These are phyloP conservation scores for Mobula birostris DNA, from an alignment of 2,113 vertebrate species.

Conservation along the genomic window DNA sequence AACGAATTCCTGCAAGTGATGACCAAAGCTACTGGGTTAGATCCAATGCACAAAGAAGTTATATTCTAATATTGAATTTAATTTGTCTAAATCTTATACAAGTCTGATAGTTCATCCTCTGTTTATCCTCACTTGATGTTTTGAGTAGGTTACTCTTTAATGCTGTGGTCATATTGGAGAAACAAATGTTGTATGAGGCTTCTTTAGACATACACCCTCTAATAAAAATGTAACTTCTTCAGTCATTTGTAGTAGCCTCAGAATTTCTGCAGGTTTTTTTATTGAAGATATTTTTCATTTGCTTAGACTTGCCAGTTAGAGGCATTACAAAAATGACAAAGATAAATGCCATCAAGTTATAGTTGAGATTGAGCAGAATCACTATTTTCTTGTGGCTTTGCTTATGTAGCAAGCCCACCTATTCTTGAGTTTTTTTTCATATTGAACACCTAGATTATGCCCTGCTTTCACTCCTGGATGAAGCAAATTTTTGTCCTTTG, in stretches of 20 bases:
- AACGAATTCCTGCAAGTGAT: too few relatives aligned
- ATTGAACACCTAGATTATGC: not conserved
- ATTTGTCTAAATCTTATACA: too few relatives aligned
- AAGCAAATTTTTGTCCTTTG: too few relatives aligned
- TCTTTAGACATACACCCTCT: not conserved
- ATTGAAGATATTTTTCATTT: not conserved
- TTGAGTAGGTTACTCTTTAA: too few relatives aligned
- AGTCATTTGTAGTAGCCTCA: not conserved
- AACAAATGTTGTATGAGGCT: too few relatives aligned
- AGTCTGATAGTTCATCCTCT: too few relatives aligned
- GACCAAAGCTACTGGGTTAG: too few relatives aligned
- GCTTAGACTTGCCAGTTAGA: not conserved
- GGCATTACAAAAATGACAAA: not conserved
- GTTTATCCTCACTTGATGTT: too few relatives aligned
- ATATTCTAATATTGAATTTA: too few relatives aligned
- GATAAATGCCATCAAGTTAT: not conserved
- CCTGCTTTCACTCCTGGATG: not conserved
- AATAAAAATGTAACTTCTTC: not conserved
- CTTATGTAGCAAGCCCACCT: not conserved
- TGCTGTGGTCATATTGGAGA: too few relatives aligned
- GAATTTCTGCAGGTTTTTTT: not conserved
- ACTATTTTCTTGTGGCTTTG: not conserved
- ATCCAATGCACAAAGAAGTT: too few relatives aligned
- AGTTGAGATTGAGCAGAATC: not conserved
- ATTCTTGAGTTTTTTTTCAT: not conserved